Conservation (phyloP, 2,113 vertebrate genomes). For the Lophotis ruficrista region DNA sequence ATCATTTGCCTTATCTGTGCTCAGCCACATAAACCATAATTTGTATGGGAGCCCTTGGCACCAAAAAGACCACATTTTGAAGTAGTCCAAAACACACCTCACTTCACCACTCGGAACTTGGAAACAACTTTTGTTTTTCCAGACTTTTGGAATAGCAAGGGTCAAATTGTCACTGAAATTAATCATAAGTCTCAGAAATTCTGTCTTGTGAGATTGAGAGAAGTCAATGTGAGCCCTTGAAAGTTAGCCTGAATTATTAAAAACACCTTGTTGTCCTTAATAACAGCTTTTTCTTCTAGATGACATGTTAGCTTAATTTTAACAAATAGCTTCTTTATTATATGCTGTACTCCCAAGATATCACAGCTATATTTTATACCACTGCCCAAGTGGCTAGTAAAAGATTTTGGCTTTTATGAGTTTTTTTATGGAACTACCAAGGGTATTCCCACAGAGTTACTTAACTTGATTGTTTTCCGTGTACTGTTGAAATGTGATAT, state of each 20-base stretch:
- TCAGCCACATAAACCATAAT: background rate
- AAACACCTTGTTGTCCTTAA: background rate
- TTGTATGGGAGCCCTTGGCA: background rate
- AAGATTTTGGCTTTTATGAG: background rate
- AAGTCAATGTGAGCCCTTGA: background rate
- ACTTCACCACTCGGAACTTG: background rate
- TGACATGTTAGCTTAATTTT: background rate
- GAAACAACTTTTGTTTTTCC: background rate
- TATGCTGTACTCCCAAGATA: background rate
- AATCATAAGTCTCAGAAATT: background rate
- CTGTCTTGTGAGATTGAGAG: background rate
- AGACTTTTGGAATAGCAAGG: background rate
- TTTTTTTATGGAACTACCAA: background rate
- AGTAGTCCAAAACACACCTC: background rate
- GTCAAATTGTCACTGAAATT: background rate
- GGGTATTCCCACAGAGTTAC: background rate
- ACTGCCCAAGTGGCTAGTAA: background rate
- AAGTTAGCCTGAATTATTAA: background rate
- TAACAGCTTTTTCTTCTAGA: background rate
- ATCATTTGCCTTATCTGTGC: background rate
- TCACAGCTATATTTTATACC: background rate
- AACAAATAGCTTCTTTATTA: background rate
- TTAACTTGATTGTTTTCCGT: background rate
- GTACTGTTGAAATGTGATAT: background rate
- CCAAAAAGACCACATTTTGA: background rate